Evolutionary conservation across 2,888 invertebrate genomes (phyloP), one percentile per base, ranked within the genome.

Genomic region (Monopis laevigella): DNA sequence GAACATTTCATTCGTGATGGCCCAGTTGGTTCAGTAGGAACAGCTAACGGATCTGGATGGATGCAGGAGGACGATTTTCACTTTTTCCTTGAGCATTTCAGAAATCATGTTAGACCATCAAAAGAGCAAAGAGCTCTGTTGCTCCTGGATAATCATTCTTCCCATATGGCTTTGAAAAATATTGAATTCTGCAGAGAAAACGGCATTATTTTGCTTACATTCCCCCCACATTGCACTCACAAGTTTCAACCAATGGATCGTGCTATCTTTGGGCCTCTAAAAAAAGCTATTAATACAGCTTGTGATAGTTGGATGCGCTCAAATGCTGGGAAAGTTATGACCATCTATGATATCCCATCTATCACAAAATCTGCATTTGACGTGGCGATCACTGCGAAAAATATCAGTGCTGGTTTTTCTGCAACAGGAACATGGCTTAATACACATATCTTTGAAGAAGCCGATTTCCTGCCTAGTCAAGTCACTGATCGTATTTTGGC

Each of bases 211-310:
- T 46, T 55, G 43, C 47, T 61, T 8, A 51, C 55, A 12, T 54
- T 59, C 56, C 56, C 58, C 4, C 58, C 59, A 8, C 62, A 65
- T 43, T 59, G 58, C 43, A 52, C 53, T 5, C 64, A 65, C 41
- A 58, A 54, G 40, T 41, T 65, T 16, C 62, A 64, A 43, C 62
- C 59, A 19, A 36, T 58, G n/a, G 58, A 63, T 46, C 42, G 53
- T 17, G 46, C 51, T 14, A 51, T 59, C 1, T 61, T 51, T 49
- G 56, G 59, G 3, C 58, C 59, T 18, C 47, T 60, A 17, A 64
- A 62, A 46, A 56, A 49, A 34, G 48, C 47, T 36, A 43, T 53
- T 32, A 59, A 58, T 39, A 45, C 48, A 14, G 49, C 55, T 26
- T 48, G 49, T n/a, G n/a, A n/a, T n/a, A n/a, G n/a, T n/a, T n/a